Conservation (phyloP, 2,113 vertebrate genomes). For the Asarcornis scutulata region DNA sequence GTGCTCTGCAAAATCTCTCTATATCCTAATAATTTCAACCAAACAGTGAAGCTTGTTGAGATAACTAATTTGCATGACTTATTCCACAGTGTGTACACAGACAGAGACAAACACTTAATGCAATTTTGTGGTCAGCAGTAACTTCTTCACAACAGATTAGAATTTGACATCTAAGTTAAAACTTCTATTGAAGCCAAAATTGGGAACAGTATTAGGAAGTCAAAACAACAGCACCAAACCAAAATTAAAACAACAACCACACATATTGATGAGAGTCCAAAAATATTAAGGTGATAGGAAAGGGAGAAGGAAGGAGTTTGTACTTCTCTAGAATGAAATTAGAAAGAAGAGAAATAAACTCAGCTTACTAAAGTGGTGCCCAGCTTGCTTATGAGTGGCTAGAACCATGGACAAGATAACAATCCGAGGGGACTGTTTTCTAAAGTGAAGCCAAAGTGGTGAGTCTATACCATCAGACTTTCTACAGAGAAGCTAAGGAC, state of each 20-base stretch:
- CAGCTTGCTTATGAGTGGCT: background rate
- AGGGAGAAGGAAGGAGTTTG: background rate
- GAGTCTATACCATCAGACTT: background rate
- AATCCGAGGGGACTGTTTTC: background rate
- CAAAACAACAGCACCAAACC: background rate
- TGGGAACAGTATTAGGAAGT: background rate
- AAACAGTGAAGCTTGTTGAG: background rate
- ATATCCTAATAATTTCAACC: background rate
- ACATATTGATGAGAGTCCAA: background rate
- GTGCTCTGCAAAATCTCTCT: background rate
- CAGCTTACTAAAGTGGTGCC: background rate
- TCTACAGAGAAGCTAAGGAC: background rate
- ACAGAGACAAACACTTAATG: background rate
- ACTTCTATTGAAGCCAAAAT: background rate
- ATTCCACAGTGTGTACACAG: background rate
- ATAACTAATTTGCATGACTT: background rate
- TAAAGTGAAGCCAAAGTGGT: background rate
- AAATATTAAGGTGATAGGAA: background rate
- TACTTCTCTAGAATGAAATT: background rate
- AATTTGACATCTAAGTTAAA: background rate
- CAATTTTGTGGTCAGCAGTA: background rate
- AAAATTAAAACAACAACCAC: background rate
- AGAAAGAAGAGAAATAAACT: background rate
- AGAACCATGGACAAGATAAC: background rate
- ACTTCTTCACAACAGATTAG: background rate